Evolutionary conservation across 2,113 vertebrate genomes (phyloP), one percentile per base, ranked within the genome.

Genomic region (Sula dactylatra): DNA sequence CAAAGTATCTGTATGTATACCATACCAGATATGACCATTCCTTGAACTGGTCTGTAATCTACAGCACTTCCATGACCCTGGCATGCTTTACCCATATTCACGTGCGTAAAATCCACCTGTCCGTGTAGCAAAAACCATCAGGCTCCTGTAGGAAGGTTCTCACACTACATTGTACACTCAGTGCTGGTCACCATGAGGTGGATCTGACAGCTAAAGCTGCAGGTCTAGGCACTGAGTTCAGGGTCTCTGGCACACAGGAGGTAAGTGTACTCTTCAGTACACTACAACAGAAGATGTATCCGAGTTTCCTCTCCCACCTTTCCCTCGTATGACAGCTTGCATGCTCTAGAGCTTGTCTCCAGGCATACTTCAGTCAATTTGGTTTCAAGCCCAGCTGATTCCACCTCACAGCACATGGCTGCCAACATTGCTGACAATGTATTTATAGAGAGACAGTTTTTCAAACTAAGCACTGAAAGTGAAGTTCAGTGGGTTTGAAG

Each of bases 371-470:
- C 82, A 74, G 25, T 17, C 56, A 77, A 10, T 40, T 5, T 61
- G 18, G 24, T 89, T 92, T 65, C 72, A 54, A 83, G 76, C 27
- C n/a, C 54, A 86, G 42, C 8, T 55, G 52, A 86, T 55, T 62
- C 47, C 19, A 58, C 42, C 50, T n/a, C 0, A 0, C 25, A 85
- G 24, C 1, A 1, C 34, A 38, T 0, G 0, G 50, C 26, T 82
- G 84, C 52, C 78, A 93, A 47, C 8, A 10, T 24, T 56, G 72
- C 49, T 61, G 49, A 86, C 44, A 40, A 52, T 1, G 13, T 16
- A 93, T 27, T 64, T 71, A 59, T 0, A 62, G 4, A 61, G 40
- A 83, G n/a, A 82, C 2, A 42, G 38, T 15, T 88, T 92, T 82
- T 82, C 66, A 78, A 87, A 61, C 16, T 50, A 6, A 79, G 66